Evolutionary conservation across 1,140 invertebrate species (phyloP).

Genomic region (Trachymyrmex septentrionalis): DNA sequence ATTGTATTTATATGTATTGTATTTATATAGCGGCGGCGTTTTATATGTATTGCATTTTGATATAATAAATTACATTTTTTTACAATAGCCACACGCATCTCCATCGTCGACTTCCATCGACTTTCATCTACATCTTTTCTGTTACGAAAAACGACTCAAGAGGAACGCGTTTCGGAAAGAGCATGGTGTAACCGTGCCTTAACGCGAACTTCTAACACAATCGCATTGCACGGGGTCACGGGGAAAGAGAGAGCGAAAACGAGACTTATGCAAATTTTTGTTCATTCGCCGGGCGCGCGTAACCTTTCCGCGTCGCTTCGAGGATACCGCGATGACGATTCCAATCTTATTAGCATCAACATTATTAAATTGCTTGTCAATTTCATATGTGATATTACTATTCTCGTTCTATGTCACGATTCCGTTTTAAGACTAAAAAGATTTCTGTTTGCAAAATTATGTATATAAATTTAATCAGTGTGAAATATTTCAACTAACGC

Average conservation of each 20-base stretch:
- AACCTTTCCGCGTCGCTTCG: slow-evolving; percentile 64
- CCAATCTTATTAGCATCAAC: not conserved
- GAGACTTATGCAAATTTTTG: slow-evolving; percentile 70
- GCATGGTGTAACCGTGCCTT: slow-evolving; percentile 41
- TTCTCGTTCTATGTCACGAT: too few relatives aligned
- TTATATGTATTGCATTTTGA: too few relatives aligned
- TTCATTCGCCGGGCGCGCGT: slow-evolving; percentile 19
- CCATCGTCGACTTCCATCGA: not conserved
- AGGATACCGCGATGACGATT: slow-evolving; percentile 48
- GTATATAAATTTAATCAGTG: too few relatives aligned
- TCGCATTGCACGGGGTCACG: slow-evolving; percentile 46
- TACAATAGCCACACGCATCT: not conserved
- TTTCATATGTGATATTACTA: too few relatives aligned
- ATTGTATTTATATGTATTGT: too few relatives aligned
- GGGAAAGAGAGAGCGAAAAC: slow-evolving; percentile 61
- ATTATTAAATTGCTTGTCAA: too few relatives aligned
- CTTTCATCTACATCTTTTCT: not conserved
- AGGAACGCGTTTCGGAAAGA: slow-evolving; percentile 42
- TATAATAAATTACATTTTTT: not conserved
- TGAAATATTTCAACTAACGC: too few relatives aligned
- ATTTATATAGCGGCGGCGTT: too few relatives aligned
- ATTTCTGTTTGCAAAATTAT: too few relatives aligned
- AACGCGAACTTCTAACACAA: slow-evolving; percentile 60
- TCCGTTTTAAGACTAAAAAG: too few relatives aligned
- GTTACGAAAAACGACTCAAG: not conserved